Evolutionary conservation across 2,113 vertebrate genomes (phyloP).

Genomic region (Aspiorhynchus laticeps): DNA sequence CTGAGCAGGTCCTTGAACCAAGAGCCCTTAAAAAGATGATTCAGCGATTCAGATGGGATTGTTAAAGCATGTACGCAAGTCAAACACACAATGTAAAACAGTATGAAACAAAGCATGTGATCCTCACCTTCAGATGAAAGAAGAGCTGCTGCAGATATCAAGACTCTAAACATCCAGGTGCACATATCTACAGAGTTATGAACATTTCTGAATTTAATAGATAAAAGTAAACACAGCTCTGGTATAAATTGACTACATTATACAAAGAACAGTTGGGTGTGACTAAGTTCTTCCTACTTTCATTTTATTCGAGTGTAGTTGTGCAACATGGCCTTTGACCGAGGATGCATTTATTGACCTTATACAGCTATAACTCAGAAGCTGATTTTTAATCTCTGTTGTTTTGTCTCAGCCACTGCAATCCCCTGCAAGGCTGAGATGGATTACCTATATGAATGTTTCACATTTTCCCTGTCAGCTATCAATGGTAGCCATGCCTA

Average conservation of each 20-base stretch:
- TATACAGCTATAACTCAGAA: background rate
- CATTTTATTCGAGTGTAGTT: background rate
- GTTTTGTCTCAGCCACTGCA: too few species aligned
- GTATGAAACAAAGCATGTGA: background rate
- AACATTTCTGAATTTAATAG: background rate
- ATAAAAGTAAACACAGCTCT: background rate
- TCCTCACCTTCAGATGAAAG: constrained; percentile 4
- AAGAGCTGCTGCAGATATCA: background rate
- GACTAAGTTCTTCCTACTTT: background rate
- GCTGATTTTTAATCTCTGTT: background rate
- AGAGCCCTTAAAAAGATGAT: constrained; percentile 21
- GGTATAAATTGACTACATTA: background rate
- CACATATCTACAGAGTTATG: background rate
- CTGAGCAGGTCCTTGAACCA: constrained; percentile 23
- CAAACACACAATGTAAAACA: background rate
- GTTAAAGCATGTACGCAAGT: background rate
- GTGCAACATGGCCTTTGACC: background rate
- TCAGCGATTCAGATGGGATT: background rate
- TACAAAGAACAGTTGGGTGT: background rate
- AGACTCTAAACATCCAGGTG: background rate
- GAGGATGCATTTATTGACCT: background rate
- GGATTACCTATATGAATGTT: too few species aligned
- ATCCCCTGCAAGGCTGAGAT: background rate
- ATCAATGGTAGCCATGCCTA: background rate
- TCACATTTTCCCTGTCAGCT: background rate